Evolutionary conservation across 1,140 invertebrate species (phyloP), one percentile per base, ranked within the genome.

Genomic region (Phenacoccus solenopsis): DNA sequence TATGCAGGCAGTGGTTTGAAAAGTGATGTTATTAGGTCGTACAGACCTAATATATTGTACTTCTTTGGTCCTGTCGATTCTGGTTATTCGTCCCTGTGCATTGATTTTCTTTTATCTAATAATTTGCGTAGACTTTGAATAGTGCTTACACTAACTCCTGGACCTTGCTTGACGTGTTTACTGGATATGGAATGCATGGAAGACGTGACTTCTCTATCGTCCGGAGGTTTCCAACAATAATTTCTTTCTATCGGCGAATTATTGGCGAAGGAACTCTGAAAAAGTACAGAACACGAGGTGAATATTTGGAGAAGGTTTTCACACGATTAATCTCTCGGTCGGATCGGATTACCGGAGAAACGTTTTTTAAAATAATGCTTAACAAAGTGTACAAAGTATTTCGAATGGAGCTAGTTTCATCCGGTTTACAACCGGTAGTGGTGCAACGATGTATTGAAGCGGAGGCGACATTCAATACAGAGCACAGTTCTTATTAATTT

Each of bases 121-220:
- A 64, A 64, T 27, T 64, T 64, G 10, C 59, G 10, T 9, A 64
- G 16, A 20, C 59, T 64, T 64, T 64, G 59, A 3, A 64, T 64
- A 2, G 59, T 64, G 59, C 59, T 64, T 64, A 64, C 10, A 64
- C 59, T 64, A 64, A 64, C 59, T 2, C 59, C 59, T 5, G 59
- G 59, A 10, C 59, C 59, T 22, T 22, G 59, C 20, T 27, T 64
- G 20, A 25, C 20, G 20, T 64, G 4, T 64, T 24, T 64, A 64
- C 25, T 64, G 22, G 59, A 64, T 1, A 24, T 9, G 2, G 20
- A 16, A 24, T 64, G 59, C 22, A 27, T 3, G 1, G 59, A 64
- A 10, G 59, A 64, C 1, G 25, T 24, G 2, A 25, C 21, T 5
- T 64, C 59, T 9, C 25, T 22, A 22, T 64, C 59, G 4, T 5